A percentile compares a stretch with the other conserved stretches of the same genome.
phyloP scores from a whole-genome alignment of 1,140 invertebrate genomes.

The Thrips palmi region DNA sequence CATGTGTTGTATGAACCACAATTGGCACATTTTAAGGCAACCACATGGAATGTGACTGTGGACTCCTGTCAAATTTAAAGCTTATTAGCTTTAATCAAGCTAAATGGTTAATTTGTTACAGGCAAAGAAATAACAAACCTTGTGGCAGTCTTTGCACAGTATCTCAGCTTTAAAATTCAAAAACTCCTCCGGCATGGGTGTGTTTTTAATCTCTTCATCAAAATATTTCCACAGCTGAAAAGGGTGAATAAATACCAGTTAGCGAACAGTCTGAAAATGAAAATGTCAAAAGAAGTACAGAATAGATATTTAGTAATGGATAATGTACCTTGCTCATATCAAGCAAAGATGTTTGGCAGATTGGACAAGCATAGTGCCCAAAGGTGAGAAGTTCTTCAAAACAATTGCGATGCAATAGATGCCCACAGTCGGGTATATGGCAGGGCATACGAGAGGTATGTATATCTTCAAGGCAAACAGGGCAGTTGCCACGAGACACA shows the following conservation, averaged over 20 bases:
- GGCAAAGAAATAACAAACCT: conserved; percentile 29
- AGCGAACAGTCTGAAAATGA: not conserved
- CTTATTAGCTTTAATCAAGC: conserved; percentile 13
- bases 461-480: conserved; percentile 73
- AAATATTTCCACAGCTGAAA: conserved; percentile 54
- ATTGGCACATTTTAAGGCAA: conserved; percentile 62
- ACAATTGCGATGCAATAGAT: conserved; percentile 62
- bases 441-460: conserved; percentile 72
- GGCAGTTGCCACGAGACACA: conserved; percentile 66
- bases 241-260: not conserved
- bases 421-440: conserved; percentile 71
- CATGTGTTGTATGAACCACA: conserved; percentile 80
- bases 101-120: conserved; percentile 6
- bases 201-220: conserved; percentile 57
- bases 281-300: not conserved
- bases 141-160: conserved; percentile 75
- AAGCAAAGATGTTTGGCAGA: conserved; percentile 64
- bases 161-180: conserved; percentile 56
- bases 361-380: conserved; percentile 72
- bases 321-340: conserved; percentile 50
- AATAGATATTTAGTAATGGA: not conserved
- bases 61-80: conserved; percentile 38
- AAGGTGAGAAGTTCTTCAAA: conserved; percentile 57
- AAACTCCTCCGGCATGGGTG: conserved; percentile 67
- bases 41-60: conserved; percentile 62